Base-by-base conservation (phyloP, 2,888 invertebrate species). In the Eristalis pertinax region DNA sequence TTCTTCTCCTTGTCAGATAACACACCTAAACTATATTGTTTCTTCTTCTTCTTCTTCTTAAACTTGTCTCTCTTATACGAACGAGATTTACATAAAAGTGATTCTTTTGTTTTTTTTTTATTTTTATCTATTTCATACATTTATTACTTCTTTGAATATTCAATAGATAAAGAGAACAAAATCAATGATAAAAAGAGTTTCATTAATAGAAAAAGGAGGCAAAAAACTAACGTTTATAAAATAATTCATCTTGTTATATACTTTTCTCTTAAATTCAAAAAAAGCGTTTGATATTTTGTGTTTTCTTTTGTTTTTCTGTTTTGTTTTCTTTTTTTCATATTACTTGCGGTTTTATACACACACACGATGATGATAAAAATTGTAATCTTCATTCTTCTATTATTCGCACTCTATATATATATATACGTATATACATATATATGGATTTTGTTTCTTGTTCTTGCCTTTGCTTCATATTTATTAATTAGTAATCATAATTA, bases 401-500 rank as follows among this genome's bases (percentile, higher is more conserved):
- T 85, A 63, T 73, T 77, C 81, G 26, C 26, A 26, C 26, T 79
- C 69, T 78, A 68, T 78, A 82, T 87, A 64, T 74, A 70, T 86
- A 69, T 62, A 73, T 84, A 76, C 77, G 76, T 78, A 85, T 88
- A 73, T 84, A 76, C 77, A 77, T 78, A 85, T 88, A 83, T 22
- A 77, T 89, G 72, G 43, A 43, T 69, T 79, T 77, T 75, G 38
- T 69, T 74, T 79, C 75, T 41, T 73, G 41, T 77, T n/a, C n/a
- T 41, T 75, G 41, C 83, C 84, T 80, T 78, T 73, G 41, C 83
- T 85, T 80, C 73, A 69, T 83, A 75, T 65, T 87, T 84, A 87
- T 83, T 89, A 86, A 89, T 86, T 88, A 84, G 84, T 89, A 85
- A 87, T 89, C 74, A 77, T 85, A 81, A 80, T 80, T 80, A 88